These are phyloP conservation scores for Melanotaenia trifasciata DNA, from an alignment of 2,797 vertebrate species.

Conservation along the genomic window DNA sequence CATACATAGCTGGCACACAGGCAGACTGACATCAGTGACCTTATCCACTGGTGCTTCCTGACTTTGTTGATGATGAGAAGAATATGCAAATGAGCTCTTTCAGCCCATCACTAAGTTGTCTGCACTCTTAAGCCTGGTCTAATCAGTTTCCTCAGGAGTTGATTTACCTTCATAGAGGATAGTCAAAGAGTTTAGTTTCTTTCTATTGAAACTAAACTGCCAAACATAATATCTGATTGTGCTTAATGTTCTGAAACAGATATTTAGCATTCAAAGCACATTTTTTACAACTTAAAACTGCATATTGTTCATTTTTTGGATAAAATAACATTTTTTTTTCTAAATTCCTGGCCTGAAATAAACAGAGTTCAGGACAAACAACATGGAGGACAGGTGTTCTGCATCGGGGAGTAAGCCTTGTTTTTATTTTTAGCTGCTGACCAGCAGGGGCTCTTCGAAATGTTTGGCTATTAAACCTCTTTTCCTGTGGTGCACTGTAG, in stretches of 20 bases:
- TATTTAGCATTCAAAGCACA: constrained; percentile 39
- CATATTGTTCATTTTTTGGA: constrained; percentile 10
- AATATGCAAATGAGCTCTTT: constrained; percentile 74
- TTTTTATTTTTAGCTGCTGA: constrained; percentile 81
- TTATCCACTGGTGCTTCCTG: constrained; percentile 71
- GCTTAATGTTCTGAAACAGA: constrained; percentile 2
- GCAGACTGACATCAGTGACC: constrained; percentile 73
- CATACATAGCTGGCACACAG: constrained; percentile 51
- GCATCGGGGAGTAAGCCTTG: constrained; percentile 76
- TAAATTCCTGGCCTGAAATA: constrained; percentile 14
- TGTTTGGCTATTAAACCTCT: constrained; percentile 65
- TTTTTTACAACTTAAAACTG: constrained; percentile 24
- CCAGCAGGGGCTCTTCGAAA: constrained; percentile 70
- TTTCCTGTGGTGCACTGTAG: constrained; percentile 47
- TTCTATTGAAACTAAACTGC: constrained; percentile 5
- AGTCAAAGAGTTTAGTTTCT: constrained; percentile 38
- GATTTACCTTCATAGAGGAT: constrained; percentile 33
- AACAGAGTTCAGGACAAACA: constrained; percentile 49
- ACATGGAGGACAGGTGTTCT: constrained; percentile 71
- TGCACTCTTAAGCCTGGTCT: constrained; percentile 49
- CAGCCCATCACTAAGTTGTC: constrained; percentile 54
- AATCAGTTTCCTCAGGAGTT: constrained; percentile 61
- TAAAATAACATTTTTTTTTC: constrained; percentile 13
- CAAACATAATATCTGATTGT: constrained; percentile 18
- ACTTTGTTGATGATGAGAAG: constrained; percentile 62